Conservation (phyloP, 2,113 vertebrate genomes). For the Cebus imitator region DNA sequence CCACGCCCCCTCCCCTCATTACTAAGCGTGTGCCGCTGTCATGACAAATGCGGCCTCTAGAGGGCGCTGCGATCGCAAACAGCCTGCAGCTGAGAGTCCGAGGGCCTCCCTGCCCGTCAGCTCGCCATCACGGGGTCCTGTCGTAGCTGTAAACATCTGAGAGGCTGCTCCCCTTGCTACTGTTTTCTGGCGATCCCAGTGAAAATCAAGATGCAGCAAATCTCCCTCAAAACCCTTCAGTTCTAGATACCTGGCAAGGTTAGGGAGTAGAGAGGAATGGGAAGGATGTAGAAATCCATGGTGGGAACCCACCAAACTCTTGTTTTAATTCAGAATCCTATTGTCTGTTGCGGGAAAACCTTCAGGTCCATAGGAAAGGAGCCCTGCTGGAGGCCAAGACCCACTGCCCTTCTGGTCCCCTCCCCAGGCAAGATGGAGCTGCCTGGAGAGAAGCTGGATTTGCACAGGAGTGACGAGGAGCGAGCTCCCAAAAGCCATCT, state of each 20-base stretch:
- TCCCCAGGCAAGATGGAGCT: background rate
- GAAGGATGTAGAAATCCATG: background rate
- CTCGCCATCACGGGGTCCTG: background rate
- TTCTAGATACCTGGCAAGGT: background rate
- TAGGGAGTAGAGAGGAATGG: background rate
- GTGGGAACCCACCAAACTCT: background rate
- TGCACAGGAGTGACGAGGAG: background rate
- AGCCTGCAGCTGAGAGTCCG: background rate
- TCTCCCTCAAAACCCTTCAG: background rate
- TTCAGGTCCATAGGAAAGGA: background rate
- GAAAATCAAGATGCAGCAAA: conserved; percentile 35
- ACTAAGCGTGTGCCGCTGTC: accelerated
- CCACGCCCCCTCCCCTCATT: too few species aligned
- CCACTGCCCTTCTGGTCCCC: too few species aligned
- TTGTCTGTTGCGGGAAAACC: background rate
- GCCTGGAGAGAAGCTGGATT: background rate
- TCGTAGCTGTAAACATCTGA: background rate
- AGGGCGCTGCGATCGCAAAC: background rate
- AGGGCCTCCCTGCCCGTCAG: background rate
- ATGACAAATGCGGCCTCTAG: background rate
- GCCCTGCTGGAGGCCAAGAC: background rate
- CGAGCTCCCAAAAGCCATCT: conserved; percentile 36
- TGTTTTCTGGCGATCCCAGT: conserved; percentile 27
- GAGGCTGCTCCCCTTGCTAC: background rate
- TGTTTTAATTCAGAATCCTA: background rate